phyloP scores from a whole-genome alignment of 1,140 invertebrate genomes.

The Wasmannia auropunctata region DNA sequence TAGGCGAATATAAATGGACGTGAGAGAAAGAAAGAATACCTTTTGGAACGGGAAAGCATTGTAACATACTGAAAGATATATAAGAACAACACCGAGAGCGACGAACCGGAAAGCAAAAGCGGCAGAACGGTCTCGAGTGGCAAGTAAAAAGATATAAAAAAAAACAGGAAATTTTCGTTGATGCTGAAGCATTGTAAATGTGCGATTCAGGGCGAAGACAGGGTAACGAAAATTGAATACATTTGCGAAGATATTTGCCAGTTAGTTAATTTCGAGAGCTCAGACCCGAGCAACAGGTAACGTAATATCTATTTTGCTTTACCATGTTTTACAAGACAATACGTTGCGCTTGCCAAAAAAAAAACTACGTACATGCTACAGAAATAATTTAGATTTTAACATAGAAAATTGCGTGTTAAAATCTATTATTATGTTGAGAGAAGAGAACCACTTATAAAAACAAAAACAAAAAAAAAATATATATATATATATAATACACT shows the following conservation, averaged over 20 bases:
- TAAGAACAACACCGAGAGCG: neutral
- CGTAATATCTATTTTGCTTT: constrained; percentile 57
- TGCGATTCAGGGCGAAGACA: constrained; percentile 34
- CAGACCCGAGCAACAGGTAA: constrained; percentile 5
- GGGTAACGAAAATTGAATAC: constrained; percentile 22
- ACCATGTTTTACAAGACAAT: constrained; percentile 62
- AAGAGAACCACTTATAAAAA: neutral
- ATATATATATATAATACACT: constrained; percentile 12
- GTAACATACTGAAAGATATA: neutral
- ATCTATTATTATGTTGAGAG: constrained; percentile 38
- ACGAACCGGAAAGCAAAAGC: neutral
- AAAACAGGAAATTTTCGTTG: neutral
- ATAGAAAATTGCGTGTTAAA: constrained; percentile 35
- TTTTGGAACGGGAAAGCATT: neutral
- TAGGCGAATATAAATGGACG: constrained; percentile 23
- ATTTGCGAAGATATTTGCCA: constrained; percentile 27
- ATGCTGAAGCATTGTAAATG: neutral
- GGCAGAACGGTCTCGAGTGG: neutral
- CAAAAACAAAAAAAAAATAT: too few species aligned
- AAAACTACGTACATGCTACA: constrained; percentile 51
- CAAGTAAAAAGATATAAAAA: neutral
- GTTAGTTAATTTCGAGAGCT: constrained; percentile 8
- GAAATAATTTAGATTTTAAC: constrained; percentile 33
- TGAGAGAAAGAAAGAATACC: constrained; percentile 21
- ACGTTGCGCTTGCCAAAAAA: constrained; percentile 64